Evolutionary conservation across 2,888 invertebrate species (phyloP), one percentile per base, ranked within the genome.

Genomic region (Tuta absoluta): DNA sequence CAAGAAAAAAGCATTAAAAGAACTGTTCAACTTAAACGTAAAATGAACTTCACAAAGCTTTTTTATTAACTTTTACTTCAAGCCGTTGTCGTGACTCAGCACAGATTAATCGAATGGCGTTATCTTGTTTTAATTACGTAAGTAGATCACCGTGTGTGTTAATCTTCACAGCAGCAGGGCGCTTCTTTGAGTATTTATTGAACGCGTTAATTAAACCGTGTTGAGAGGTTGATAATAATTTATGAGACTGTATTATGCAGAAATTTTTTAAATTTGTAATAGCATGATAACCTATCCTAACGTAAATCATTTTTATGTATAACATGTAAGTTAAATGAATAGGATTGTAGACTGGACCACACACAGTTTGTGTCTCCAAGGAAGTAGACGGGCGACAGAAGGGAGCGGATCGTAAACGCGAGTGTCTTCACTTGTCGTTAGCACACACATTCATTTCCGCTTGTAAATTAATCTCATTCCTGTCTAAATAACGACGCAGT

Each of bases 361-460:
- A 49, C 41, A 41, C 41, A 41, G 41, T 14, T 12, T 38, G 33
- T 4, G 10, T 11, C n/a, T 3, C n/a, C 14, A 41, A n/a, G 33
- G 33, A 33, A 33, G 33, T 33, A 33, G 33, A 33, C 8, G 28
- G 5, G 28, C 1, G 33, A 8, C 33, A 33, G 4, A 28, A 28
- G 28, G 3, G 28, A 33, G 33, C 33, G 8, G 33, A 5, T 33
- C 41, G n/a, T n/a, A 41, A n/a, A 41, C 41, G 41, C 41, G 41
- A 41, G 48, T 19, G 48, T 48, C 48, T 19, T 19, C 19, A 48
- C 23, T 24, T 28, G 53, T 24, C 51, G 21, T 11, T 19, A 7
- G 21, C 53, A 28, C 53, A 53, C 24, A 53, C 53, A 53, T 24
- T 53, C 24, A 21, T 24, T 53, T 53, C 53, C 53, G 53, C 24